Evolutionary conservation across 2,888 invertebrate species (phyloP).

Genomic region (Melinaea menophilus): DNA sequence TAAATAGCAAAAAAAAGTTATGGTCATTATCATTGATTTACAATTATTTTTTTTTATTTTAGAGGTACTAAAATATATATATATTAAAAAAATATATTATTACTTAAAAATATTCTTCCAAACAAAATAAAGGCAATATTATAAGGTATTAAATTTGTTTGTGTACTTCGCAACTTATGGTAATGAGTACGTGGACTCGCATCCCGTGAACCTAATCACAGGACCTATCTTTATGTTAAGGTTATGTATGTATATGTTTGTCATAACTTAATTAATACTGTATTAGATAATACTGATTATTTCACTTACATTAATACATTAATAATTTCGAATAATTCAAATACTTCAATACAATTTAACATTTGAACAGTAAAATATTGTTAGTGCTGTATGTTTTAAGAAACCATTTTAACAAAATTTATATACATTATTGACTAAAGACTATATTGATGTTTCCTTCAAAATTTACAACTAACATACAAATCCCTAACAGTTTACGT

Average conservation of each 20-base stretch:
- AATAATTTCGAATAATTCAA: no score
- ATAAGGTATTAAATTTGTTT: conserved; percentile 1
- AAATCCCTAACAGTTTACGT: conserved; percentile 15
- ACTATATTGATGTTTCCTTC: background rate
- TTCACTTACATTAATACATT: background rate
- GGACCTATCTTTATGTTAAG: background rate
- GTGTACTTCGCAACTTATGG: conserved; percentile 1
- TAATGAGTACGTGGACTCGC: background rate
- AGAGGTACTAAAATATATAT: no score
- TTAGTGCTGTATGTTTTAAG: no score
- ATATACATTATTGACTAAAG: background rate
- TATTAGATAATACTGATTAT: background rate
- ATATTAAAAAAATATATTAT: no score
- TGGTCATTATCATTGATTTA: no score
- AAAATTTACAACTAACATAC: conserved; percentile 6
- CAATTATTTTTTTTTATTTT: no score
- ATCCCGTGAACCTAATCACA: background rate
- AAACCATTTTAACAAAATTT: background rate
- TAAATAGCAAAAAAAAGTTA: no score
- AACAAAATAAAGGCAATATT: conserved; percentile 2
- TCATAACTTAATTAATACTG: background rate
- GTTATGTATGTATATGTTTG: conserved; percentile 1
- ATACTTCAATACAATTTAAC: no score
- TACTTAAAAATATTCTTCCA: background rate
- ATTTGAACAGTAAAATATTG: no score